Conservation (phyloP, 2,888 invertebrate species). For the Melinaea marsaeus region DNA sequence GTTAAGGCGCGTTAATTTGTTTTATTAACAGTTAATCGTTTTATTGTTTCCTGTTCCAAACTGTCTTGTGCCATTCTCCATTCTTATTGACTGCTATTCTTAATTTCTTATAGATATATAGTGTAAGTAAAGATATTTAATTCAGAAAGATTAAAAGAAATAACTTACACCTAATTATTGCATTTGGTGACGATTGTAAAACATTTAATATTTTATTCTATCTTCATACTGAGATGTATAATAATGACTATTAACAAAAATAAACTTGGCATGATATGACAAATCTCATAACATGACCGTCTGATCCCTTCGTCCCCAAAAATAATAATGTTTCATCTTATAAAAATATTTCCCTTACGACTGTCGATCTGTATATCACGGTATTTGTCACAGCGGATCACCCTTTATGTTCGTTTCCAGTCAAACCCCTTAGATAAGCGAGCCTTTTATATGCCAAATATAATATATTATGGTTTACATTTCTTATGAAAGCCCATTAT, state of each 20-base stretch:
- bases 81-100: conserved; percentile 52
- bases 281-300: conserved; percentile 69
- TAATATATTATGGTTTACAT: conserved; percentile 78
- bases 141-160: no score
- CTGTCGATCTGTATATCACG: conserved; percentile 77
- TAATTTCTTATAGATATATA: conserved; percentile 12
- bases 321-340: conserved; percentile 79
- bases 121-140: background rate
- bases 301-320: conserved; percentile 73
- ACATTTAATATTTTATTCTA: no score
- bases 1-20: conserved; percentile 74
- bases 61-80: conserved; percentile 53
- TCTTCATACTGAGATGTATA: no score
- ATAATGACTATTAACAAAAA: conserved; percentile 14
- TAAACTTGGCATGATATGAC: conserved; percentile 47
- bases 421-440: conserved; percentile 79
- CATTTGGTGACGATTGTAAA: no score
- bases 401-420: conserved; percentile 79
- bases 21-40: conserved; percentile 74
- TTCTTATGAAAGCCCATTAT: conserved; percentile 53
- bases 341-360: conserved; percentile 78
- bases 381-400: conserved; percentile 79
- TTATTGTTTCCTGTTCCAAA: conserved; percentile 67
- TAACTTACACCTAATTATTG: no score
- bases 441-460: conserved; percentile 79